Evolutionary conservation across 2,797 vertebrate species (phyloP), one percentile per base, ranked within the genome.

Genomic region (Delichon dasypus): DNA sequence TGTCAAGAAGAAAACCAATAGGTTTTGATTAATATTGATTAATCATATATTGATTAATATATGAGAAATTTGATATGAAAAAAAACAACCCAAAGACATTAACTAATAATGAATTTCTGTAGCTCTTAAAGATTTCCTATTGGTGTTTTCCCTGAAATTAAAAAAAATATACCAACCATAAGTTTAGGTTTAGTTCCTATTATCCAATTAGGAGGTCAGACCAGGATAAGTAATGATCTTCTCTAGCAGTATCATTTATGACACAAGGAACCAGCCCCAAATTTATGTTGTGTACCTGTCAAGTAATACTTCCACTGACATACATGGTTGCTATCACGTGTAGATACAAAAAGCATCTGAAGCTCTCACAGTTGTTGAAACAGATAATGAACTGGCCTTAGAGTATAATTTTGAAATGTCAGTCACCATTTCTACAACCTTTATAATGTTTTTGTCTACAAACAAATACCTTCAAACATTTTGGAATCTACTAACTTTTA

Each of bases 201-300:
- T 83, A 61, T 38, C 50, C 84, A 88, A 79, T 80, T 65, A 83
- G 89, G 82, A 88, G 68, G 72, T 93, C 72, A 93, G 79, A 71
- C 45, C 68, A 77, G 67, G 79, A 61, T 83, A 89, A 93, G 44
- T 73, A 54, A 77, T 61, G 53, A 50, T 93, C 14, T 86, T 79
- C 60, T 42, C 18, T 68, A 66, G 10, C 42, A 61, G 32, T 73
- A 30, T 50, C 25, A 34, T 67, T 51, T 71, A 2, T 32, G 50
- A 44, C 6, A 26, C 1, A 51, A 60, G 53, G 26, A 95, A 70
- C n/a, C 22, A 32, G 48, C 16, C 21, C 19, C 21, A 60, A 60
- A 62, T 88, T 36, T 89, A 2, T 62, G 8, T 55, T 93, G 9
- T 26, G 3, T 79, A 30, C 38, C 60, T 29, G 3, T 76, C 26